These are phyloP conservation scores for Orius insidiosus DNA, from an alignment of 1,140 invertebrate genomes.

Conservation along the genomic window DNA sequence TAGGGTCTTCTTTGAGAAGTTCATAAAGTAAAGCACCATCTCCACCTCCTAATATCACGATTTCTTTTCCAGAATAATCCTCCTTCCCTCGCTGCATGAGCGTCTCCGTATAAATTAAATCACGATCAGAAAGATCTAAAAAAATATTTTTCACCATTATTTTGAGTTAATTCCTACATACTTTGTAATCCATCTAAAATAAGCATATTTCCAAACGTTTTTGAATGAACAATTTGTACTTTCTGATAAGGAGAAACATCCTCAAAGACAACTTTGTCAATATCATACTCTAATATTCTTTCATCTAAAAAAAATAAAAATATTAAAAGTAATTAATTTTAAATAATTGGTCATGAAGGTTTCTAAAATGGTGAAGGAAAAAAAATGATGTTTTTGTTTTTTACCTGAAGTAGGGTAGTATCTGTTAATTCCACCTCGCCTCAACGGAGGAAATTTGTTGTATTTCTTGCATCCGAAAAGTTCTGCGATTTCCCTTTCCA, in stretches of 20 bases:
- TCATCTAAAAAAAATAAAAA: constrained; percentile 43
- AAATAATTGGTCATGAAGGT: not conserved
- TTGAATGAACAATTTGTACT: constrained; percentile 79
- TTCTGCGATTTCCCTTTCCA: constrained; percentile 48
- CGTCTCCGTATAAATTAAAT: constrained; percentile 81
- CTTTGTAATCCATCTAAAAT: constrained; percentile 82
- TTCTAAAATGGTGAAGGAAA: not conserved
- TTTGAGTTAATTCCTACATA: too few relatives aligned
- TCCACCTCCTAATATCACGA: constrained; percentile 81
- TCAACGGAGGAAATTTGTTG: constrained; percentile 52
- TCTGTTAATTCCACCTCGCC: constrained; percentile 54
- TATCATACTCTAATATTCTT: constrained; percentile 84
- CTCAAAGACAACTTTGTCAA: constrained; percentile 67
- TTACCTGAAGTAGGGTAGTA: constrained; percentile 66
- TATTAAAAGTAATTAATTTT: not conserved
- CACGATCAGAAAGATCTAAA: constrained; percentile 77
- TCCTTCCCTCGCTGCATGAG: constrained; percentile 74
- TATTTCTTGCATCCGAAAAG: constrained; percentile 45
- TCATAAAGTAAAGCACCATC: constrained; percentile 84
- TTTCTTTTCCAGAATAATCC: constrained; percentile 70
- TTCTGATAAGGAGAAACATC: constrained; percentile 68
- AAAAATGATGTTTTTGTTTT: not conserved
- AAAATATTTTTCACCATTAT: too few relatives aligned
- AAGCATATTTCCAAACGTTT: constrained; percentile 70
- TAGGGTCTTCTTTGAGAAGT: constrained; percentile 75